These are phyloP conservation scores for Cacatua alba DNA, from an alignment of 2,113 vertebrate genomes.

Conservation along the genomic window DNA sequence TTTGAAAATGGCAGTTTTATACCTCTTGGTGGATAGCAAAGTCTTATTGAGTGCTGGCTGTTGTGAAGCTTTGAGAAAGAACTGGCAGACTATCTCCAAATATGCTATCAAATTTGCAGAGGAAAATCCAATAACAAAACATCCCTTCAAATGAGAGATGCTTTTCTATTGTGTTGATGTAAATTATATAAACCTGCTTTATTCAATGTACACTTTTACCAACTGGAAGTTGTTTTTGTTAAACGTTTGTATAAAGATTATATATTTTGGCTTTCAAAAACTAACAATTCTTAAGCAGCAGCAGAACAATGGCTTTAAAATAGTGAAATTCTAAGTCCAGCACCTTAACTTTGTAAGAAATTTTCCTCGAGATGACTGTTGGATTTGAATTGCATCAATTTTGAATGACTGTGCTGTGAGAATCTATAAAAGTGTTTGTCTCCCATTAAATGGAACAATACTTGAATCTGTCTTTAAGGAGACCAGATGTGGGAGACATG, in stretches of 20 bases:
- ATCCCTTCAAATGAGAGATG: background rate
- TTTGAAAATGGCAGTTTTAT: background rate
- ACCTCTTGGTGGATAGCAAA: background rate
- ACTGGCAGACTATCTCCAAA: background rate
- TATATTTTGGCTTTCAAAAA: background rate
- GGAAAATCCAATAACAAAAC: background rate
- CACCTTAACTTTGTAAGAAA: rapidly evolving
- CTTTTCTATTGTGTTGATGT: background rate
- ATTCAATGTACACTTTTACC: background rate
- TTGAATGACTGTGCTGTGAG: background rate
- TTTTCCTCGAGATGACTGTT: rapidly evolving
- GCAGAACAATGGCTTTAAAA: background rate
- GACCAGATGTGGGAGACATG: background rate
- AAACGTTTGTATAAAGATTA: background rate
- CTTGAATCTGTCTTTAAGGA: background rate
- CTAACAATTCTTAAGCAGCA: background rate
- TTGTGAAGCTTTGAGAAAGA: background rate
- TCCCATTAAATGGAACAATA: background rate
- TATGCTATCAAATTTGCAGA: background rate
- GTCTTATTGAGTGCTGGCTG: background rate
- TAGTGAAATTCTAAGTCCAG: background rate
- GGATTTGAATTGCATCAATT: background rate
- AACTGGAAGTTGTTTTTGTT: background rate
- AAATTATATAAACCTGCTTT: background rate
- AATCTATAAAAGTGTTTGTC: background rate